Evolutionary conservation across 2,888 invertebrate species (phyloP), one percentile per base, ranked within the genome.

Genomic region (Apodemia duryi): DNA sequence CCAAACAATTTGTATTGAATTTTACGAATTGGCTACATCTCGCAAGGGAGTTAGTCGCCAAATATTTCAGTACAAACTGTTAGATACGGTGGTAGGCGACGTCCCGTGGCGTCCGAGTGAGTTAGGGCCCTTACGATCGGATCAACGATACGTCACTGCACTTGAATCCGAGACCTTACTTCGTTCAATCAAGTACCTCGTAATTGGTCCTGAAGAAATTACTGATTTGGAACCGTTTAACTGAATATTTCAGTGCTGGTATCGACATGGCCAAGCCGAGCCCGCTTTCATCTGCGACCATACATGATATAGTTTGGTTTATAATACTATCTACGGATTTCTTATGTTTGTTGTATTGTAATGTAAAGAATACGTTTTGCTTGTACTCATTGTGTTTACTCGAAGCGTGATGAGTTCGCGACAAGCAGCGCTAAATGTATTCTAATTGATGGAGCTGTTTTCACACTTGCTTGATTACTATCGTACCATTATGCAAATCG

Each of bases 391-490:
- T 51, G 21, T 51, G n/a, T 21, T 21, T 51, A 51, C 6, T 51
- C 49, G 49, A 21, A 21, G 21, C 49, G 71, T 72, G 72, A 76
- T 74, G 71, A 69, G 64, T 66, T 43, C 51, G 52, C 43, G 66
- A 66, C 74, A 75, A 75, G 77, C 75, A 74, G 67, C 52, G 63
- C 62, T 66, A 68, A 68, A 49, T 66, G 63, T 71, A 69, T 70
- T 71, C 72, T 71, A 65, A 68, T 70, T 65, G 67, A 46, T 49
- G 63, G 32, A 61, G 54, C 63, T 60, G 57, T 62, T 63, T 57
- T 62, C 35, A 51, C 49, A 52, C 62, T 65, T 65, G 62, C 62
- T 62, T 66, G 66, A 65, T 69, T 66, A 61, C 54, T 61, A 43
- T 61, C 61, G 28, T 6, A 54, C 28, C 29, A 29, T 54, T 54